Evolutionary conservation across 1,140 invertebrate genomes (phyloP).

Genomic region (Planococcus citri): DNA sequence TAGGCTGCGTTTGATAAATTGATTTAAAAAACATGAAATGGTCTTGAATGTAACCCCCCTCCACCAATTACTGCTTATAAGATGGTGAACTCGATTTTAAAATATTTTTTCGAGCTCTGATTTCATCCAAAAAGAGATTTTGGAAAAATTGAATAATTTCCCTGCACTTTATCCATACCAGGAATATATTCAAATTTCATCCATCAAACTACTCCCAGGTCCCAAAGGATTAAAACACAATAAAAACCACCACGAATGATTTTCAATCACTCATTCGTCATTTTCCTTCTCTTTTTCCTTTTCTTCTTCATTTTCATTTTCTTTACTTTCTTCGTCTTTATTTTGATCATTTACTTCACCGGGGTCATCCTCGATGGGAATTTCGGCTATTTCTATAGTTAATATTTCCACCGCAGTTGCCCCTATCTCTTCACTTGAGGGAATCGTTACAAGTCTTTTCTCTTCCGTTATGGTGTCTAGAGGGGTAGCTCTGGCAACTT

Average conservation of each 20-base stretch:
- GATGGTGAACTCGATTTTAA: too few species aligned
- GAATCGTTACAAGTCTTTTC: neutral
- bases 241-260: neutral
- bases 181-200: too few species aligned
- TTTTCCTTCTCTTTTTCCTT: neutral
- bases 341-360: neutral
- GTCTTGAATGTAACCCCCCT: too few species aligned
- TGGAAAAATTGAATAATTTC: too few species aligned
- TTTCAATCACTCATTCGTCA: neutral
- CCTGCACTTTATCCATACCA: too few species aligned
- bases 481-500: neutral
- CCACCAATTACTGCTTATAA: too few species aligned
- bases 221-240: too few species aligned
- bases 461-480: neutral
- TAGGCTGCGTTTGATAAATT: too few species aligned
- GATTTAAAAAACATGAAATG: too few species aligned
- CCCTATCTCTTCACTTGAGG: neutral
- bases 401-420: neutral
- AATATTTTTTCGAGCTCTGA: too few species aligned
- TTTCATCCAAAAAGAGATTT: too few species aligned
- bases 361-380: neutral
- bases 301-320: neutral
- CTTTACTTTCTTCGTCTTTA: neutral
- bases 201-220: too few species aligned
- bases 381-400: slow-evolving; percentile 11